Base-by-base conservation (phyloP, 2,113 vertebrate species). In the Sphaerodactylus townsendi region DNA sequence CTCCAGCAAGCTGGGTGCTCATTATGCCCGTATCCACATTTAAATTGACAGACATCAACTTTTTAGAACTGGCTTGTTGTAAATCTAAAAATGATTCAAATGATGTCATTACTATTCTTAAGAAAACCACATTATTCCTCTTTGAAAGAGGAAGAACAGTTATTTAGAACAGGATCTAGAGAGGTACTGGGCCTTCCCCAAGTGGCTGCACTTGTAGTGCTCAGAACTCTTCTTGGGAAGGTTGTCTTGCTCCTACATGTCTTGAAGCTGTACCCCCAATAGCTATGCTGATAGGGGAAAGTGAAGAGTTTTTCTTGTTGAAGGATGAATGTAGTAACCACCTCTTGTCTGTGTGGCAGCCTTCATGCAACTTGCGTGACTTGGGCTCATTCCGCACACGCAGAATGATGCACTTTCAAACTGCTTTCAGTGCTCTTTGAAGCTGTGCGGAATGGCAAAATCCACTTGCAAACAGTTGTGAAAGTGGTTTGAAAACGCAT, bases 101-200 rank as follows among this genome's bases (percentile, higher is more conserved):
- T 80, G 25, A 69, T 50, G 69, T 35, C 21, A 68, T 48, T 66
- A 79, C 46, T 53, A 30, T 56, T 59, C 14, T 71, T 11, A 41
- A 81, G 35, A 81, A 81, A 81, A 70, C 79, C 66, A 71, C 66
- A 71, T 30, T 53, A 53, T 71, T 81, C 79, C 35, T 81, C 50
- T 71, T 53, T 81, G 66, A 71, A 81, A 81, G 66, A 70, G 79
- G 66, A 81, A 81, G 66, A 41, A 81, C 48, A 81, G 35, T 70
- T 81, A 48, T 56, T 37, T 17, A 71, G 48, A 81, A 70, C 41
- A 71, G 53, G 46, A 19, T 66, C 25, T 21, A 65, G 37, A 30
- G 10, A 56, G n/a, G 25, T 62, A 62, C 23, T 71, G 39, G 53
- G 79, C 10, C 77, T 35, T 79, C 28, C 25, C 23, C 21, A 53